Evolutionary conservation across 1,140 invertebrate species (phyloP).

Genomic region (Ips typographus): DNA sequence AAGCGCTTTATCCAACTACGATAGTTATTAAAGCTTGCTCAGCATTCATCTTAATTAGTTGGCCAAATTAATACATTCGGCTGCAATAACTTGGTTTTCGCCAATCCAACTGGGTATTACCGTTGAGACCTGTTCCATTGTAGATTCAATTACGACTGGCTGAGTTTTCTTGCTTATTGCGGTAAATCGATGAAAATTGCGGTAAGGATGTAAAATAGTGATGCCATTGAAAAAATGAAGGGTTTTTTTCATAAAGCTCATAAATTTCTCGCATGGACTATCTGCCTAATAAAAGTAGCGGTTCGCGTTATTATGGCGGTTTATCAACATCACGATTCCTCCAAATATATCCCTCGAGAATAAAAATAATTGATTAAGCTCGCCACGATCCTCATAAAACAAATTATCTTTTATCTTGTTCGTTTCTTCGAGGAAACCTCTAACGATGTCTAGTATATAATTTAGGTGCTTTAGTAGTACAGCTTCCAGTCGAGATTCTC

Average conservation of each 20-base stretch:
- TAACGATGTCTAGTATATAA: conserved; percentile 11
- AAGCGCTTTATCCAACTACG: conserved; percentile 1
- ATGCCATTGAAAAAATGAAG: conserved; percentile 2
- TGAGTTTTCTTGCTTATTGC: neutral
- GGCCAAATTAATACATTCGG: conserved; percentile 12
- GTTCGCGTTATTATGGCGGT: conserved; percentile 14
- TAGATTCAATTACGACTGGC: conserved; percentile 2
- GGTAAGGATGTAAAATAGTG: conserved; percentile 4
- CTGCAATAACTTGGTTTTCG: conserved; percentile 6
- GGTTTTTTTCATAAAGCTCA: conserved; percentile 3
- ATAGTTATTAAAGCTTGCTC: conserved; percentile 10
- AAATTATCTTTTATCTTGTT: conserved; percentile 23
- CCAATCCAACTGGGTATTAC: conserved; percentile 5
- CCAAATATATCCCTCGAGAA: conserved; percentile 14
- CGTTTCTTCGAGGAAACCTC: conserved; percentile 10
- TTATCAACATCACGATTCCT: conserved; percentile 22
- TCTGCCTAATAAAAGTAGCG: conserved; percentile 23
- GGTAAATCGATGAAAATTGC: neutral
- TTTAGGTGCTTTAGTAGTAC: conserved; percentile 4
- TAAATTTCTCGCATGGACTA: conserved; percentile 14
- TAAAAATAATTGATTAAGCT: conserved; percentile 25
- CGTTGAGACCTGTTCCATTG: neutral
- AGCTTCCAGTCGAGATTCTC: neutral
- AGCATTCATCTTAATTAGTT: conserved; percentile 13
- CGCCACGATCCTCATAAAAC: conserved; percentile 20